Conservation (phyloP, 2,797 vertebrate species). For the Mormyrus proboscirostris region DNA sequence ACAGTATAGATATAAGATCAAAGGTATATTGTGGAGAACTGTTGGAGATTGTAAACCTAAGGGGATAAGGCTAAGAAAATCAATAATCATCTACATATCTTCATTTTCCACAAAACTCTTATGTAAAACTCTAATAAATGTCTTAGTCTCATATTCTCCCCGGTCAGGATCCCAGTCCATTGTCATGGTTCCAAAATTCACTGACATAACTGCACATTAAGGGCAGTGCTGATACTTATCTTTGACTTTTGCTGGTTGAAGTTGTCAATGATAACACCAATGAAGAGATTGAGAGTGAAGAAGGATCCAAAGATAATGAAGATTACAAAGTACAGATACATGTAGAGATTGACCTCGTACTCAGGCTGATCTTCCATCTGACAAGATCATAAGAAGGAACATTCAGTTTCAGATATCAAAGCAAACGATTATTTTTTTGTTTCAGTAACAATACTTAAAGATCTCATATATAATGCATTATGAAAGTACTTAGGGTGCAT, state of each 20-base stretch:
- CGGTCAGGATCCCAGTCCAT: background rate
- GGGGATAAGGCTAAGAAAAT: background rate
- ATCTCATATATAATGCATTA: background rate
- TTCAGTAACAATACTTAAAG: background rate
- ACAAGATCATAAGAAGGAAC: background rate
- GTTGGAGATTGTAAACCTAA: background rate
- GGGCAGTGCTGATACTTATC: constrained; percentile 72
- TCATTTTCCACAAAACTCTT: background rate
- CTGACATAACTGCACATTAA: background rate
- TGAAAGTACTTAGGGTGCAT: background rate
- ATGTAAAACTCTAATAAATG: background rate
- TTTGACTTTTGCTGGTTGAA: constrained; percentile 97
- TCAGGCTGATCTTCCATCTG: constrained; percentile 73
- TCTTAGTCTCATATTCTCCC: background rate
- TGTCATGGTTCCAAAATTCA: background rate
- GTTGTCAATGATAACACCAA: constrained; percentile 93
- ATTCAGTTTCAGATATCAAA: background rate
- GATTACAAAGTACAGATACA: constrained; percentile 91
- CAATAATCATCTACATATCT: background rate
- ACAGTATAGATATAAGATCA: background rate
- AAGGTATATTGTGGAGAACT: background rate
- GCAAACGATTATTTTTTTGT: background rate
- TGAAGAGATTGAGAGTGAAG: constrained; percentile 94
- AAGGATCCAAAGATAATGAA: constrained; percentile 96
- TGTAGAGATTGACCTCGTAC: constrained; percentile 83